phyloP scores from a whole-genome alignment of 2,797 vertebrate species.

The Discoglossus pictus region DNA sequence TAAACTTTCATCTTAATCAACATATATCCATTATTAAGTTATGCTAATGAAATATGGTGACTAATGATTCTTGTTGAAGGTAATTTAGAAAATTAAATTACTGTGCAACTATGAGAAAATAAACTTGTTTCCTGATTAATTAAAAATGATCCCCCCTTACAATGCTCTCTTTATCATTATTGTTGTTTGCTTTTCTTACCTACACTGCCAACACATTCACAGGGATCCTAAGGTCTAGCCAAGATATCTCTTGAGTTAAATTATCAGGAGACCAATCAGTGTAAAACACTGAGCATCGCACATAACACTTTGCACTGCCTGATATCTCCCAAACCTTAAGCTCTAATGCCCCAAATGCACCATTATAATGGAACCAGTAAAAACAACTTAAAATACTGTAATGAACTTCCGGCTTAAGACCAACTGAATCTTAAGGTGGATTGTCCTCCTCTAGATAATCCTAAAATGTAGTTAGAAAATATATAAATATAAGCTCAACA shows the following conservation, averaged over 20 bases:
- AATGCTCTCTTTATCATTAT: constrained; percentile 53
- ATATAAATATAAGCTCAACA: no score
- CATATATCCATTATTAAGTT: no score
- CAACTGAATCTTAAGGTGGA: constrained; percentile 9
- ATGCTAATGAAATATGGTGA: no score
- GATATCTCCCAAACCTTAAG: constrained; percentile 51
- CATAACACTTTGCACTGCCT: constrained; percentile 36
- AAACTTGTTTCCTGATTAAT: constrained; percentile 72
- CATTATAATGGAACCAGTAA: constrained; percentile 49
- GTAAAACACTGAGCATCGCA: constrained; percentile 52
- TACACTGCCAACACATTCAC: constrained; percentile 52
- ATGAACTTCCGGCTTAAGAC: constrained; percentile 21
- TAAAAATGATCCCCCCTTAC: constrained; percentile 67
- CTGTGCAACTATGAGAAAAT: constrained; percentile 41
- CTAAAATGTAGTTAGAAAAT: no score
- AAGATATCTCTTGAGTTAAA: constrained; percentile 55
- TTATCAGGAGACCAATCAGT: constrained; percentile 63
- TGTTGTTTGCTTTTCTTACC: constrained; percentile 49
- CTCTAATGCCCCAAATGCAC: constrained; percentile 43
- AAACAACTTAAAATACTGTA: constrained; percentile 53
- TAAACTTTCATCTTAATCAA: no score
- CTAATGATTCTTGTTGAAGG: no score
- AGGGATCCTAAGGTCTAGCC: constrained; percentile 56
- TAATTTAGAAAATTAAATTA: neutral
- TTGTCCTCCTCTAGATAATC: no score